These are phyloP conservation scores for Pygoscelis antarcticus DNA, from an alignment of 2,113 vertebrate genomes.

Conservation along the genomic window DNA sequence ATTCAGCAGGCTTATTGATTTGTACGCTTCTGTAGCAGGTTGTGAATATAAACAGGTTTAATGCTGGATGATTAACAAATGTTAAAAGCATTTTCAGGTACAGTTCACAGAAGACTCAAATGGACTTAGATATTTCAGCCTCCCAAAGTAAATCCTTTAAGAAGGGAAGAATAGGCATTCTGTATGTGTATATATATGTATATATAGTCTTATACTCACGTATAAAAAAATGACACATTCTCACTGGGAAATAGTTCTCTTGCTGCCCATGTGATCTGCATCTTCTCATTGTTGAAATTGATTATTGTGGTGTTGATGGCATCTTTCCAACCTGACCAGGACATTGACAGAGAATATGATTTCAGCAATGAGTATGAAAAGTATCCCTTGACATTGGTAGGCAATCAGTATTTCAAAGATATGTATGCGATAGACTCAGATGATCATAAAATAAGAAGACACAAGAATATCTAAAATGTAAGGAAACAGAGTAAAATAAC, in stretches of 20 bases:
- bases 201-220: constrained; percentile 27
- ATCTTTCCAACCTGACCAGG: not conserved
- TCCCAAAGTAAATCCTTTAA: not conserved
- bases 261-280: constrained; percentile 49
- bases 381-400: not conserved
- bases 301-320: not conserved
- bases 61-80: not conserved
- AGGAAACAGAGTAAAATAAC: not conserved
- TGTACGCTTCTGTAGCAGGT: not conserved
- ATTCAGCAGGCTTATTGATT: not conserved
- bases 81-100: not conserved
- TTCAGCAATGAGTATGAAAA: not conserved
- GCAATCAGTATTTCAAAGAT: not conserved
- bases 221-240: constrained; percentile 63
- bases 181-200: no score
- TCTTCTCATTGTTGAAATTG: constrained; percentile 60
- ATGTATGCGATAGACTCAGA: not conserved
- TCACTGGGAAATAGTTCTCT: not conserved
- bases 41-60: not conserved
- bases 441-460: not conserved
- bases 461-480: not conserved
- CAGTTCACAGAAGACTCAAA: not conserved
- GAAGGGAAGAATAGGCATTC: not conserved
- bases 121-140: not conserved
- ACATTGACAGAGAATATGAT: not conserved